Base-by-base conservation (phyloP, 2,113 vertebrate species). In the Perca flavescens region DNA sequence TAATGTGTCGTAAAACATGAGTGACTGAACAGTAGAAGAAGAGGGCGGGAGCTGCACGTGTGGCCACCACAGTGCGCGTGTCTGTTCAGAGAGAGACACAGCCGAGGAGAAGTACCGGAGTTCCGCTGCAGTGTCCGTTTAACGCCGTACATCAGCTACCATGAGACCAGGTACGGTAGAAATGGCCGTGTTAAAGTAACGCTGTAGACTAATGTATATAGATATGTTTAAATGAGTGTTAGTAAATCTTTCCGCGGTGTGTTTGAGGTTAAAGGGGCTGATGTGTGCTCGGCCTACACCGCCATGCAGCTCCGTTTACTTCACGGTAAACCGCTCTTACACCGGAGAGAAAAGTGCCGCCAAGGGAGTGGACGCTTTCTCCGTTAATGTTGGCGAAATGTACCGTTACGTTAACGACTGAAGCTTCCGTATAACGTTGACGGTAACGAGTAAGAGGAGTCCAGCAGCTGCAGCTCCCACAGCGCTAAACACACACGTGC, bases 111-210 rank as follows among this genome's bases (percentile, higher is more conserved):
- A 13, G 13, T 1, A 13, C 16, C 11, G 15, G 31, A 19, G 21
- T 3, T 0, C 21, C 1, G 7, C 14, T 3, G 2, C 46, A 22
- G 9, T 2, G 10, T 43, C 1, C 8, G 13, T 19, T 17, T 5
- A 61, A 21, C 31, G 5, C 19, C 3, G 17, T 21, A 46, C 8
- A 64, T 0, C 50, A 47, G 40, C 57, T 2, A 80, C 17, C 36
- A 80, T 80, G 77, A 64, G 25, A 2, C 68, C 77, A 80, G 77
- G 77, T 80, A 65, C 47, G 49, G 25, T 57, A 47, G 0, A 70
- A 1, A 2, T 0, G 1, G 2, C 5, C 2, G 0, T 1, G 3
- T n/a, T 12, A 43, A 40, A 40, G 2, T 40, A 40, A 10, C 40
- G 8, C 40, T 49, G 1, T 19, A 54, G 13, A 7, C 22, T 25